Percentiles rank a stretch among this genome's conserved stretches.
Conservation (phyloP, 2,113 vertebrate species). For the Montifringilla adamsi region DNA sequence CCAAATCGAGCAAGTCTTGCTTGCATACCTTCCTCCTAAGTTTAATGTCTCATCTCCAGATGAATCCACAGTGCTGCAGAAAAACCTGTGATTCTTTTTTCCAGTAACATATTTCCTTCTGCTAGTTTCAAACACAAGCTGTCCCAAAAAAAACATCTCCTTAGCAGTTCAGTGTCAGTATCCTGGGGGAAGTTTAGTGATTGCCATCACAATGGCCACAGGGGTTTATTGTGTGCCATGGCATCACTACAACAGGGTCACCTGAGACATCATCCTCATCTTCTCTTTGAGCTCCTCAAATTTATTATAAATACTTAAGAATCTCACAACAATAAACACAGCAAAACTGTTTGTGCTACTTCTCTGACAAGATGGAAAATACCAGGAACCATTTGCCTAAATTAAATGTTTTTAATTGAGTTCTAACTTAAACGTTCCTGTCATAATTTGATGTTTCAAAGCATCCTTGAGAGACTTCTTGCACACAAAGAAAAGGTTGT, state of each 20-base stretch:
- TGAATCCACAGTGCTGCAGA: background rate
- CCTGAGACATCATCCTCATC: background rate
- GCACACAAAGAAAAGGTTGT: background rate
- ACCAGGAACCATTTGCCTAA: background rate
- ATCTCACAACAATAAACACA: background rate
- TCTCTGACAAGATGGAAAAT: background rate
- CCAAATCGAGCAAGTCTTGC: background rate
- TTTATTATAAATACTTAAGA: background rate
- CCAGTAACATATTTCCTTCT: background rate
- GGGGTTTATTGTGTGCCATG: background rate
- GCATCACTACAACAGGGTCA: background rate
- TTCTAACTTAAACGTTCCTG: background rate
- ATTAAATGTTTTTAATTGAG: background rate
- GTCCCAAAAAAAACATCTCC: background rate
- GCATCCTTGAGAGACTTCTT: background rate
- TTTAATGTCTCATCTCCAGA: background rate
- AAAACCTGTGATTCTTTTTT: background rate
- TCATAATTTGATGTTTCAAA: background rate
- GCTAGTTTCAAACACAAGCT: background rate
- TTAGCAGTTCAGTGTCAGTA: background rate
- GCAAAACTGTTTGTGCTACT: background rate
- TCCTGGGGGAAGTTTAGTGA: background rate
- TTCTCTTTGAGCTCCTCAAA: background rate
- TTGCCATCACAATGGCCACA: background rate
- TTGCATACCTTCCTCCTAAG: background rate